These are phyloP conservation scores for Alfaro cultratus DNA, from an alignment of 2,797 vertebrate species.

Conservation along the genomic window DNA sequence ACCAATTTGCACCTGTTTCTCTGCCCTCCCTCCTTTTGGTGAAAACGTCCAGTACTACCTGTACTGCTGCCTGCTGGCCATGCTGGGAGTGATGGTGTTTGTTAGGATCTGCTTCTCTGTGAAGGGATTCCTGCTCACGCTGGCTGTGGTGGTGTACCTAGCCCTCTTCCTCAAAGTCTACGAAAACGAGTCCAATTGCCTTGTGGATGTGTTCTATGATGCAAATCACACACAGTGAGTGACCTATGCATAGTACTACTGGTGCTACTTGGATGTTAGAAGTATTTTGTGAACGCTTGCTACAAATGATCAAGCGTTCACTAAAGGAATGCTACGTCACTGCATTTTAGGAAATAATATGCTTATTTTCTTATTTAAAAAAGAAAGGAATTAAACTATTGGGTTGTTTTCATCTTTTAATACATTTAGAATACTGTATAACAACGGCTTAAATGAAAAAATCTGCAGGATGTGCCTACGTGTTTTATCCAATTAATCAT, in stretches of 20 bases:
- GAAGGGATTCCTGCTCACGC: constrained; percentile 85
- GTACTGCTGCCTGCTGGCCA: constrained; percentile 89
- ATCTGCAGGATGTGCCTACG: no score
- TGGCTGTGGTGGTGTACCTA: constrained; percentile 89
- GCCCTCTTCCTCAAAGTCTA: constrained; percentile 86
- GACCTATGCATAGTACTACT: background rate
- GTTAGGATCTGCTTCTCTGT: constrained; percentile 83
- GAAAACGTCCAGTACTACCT: constrained; percentile 85
- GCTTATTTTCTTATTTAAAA: no score
- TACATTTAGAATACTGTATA: no score
- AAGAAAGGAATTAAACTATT: no score
- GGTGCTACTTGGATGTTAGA: no score
- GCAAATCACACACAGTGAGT: constrained; percentile 54
- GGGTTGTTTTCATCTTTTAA: no score
- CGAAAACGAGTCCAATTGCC: constrained; percentile 78
- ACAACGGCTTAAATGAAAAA: no score
- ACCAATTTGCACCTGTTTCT: background rate
- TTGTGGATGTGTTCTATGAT: constrained; percentile 75
- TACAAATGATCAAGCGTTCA: no score
- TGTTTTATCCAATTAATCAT: no score
- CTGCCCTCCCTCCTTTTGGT: background rate
- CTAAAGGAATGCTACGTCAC: no score
- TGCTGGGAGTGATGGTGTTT: constrained; percentile 88
- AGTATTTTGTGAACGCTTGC: no score
- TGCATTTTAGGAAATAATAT: no score